Evolutionary conservation across 92 coral and sea anemone species (phyloP), one percentile per base, ranked within the genome.

Genomic region (Siderastrea radians): DNA sequence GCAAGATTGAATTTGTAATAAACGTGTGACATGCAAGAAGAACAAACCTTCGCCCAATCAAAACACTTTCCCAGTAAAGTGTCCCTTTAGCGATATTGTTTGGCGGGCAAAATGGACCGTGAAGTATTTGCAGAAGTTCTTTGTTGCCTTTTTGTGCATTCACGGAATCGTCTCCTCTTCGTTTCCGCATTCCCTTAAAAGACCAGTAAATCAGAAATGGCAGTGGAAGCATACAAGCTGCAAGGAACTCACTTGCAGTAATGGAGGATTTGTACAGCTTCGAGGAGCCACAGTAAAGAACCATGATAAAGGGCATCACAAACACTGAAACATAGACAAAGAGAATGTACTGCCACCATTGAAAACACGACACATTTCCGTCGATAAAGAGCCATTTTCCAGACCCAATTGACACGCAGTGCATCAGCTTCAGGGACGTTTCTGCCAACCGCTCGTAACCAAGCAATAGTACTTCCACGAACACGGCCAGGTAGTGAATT

Each of bases 31-130:
- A 82, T 5, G 74, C 81, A 26, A 92, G 74, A 14, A 92, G 79
- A 49, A 88, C 50, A 6, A 92, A 80, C 11, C 95, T 79, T 51
- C 95, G 86, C 49, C 90, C 95, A 84, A 84, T 92, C 84, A 88
- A 80, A 66, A 88, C 83, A 38, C 95, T 92, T 74, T 92, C 95
- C 95, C 95, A 92, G 81, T 92, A 84, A 47, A 92, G 83, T 16
- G 95, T 79, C 58, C 95, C 94, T 59, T 66, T 52, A 44, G 86
- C 80, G 43, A 48, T 62, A 61, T 12, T 44, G 7, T 43, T 49
- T 52, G 94, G 92, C n/a, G 82, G 66, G 72, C 95, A 84, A 63
- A 92, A 92, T 49, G 95, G 92, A 1, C 92, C 95, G 63, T 88
- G 92, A 15, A 92, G 81, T 19, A 92, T 87, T 64, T 88, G 76